Conservation (phyloP, 1,140 invertebrate genomes). For the Periplaneta americana region DNA sequence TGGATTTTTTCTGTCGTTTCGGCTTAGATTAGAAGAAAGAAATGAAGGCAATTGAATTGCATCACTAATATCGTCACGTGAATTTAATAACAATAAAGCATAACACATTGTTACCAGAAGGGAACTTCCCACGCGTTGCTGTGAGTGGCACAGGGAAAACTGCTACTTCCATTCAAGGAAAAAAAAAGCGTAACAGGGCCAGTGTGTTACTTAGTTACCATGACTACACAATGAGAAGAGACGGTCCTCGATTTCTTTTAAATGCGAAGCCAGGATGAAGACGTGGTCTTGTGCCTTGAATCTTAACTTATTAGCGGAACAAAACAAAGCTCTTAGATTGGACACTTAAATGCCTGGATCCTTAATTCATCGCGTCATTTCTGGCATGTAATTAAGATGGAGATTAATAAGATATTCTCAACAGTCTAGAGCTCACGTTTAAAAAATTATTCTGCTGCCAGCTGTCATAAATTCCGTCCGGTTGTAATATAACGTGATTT, state of each 20-base stretch:
- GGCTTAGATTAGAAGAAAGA: neutral
- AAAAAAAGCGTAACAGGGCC: neutral
- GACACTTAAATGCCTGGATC: neutral
- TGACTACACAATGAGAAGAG: neutral
- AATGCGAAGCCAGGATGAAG: neutral
- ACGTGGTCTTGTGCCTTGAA: no score
- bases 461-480: no score
- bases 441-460: no score
- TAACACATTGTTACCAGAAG: neutral
- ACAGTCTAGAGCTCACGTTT: no score
- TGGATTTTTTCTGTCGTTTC: neutral
- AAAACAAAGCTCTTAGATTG: neutral
- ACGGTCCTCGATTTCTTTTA: neutral
- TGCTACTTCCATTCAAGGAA: no score
- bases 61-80: neutral
- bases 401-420: no score
- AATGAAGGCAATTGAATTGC: neutral
- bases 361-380: neutral
- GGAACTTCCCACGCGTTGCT: neutral
- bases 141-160: neutral
- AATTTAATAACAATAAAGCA: neutral
- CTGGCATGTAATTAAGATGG: neutral
- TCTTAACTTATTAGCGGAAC: neutral
- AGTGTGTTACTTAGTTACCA: neutral
- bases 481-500: no score